Percentiles rank a stretch among this genome's conserved stretches.
These are phyloP conservation scores for Borostomias antarcticus DNA, from an alignment of 2,797 vertebrate genomes.

Conservation along the genomic window DNA sequence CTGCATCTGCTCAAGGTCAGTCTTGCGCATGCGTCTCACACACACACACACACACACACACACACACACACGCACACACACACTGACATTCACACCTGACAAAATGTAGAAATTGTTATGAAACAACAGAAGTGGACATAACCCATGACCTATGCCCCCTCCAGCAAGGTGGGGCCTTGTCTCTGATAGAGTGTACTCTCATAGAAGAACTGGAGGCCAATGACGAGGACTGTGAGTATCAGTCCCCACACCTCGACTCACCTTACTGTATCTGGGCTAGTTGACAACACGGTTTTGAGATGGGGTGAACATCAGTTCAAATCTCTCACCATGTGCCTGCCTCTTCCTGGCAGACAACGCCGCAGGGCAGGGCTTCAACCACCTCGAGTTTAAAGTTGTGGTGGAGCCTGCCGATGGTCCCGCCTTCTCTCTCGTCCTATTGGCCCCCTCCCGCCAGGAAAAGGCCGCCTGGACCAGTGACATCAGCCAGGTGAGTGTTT, in stretches of 20 bases:
- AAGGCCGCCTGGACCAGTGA: constrained; percentile 97
- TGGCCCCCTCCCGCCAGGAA: constrained; percentile 93
- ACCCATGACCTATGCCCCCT: constrained; percentile 37
- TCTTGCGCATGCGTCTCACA: not conserved
- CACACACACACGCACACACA: not conserved
- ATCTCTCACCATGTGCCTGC: not conserved
- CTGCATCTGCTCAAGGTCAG: constrained; percentile 93
- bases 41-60: not conserved
- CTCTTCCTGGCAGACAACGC: constrained; percentile 74
- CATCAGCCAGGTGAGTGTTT: constrained; percentile 88
- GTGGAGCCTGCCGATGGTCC: constrained; percentile 86
- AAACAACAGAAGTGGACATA: not conserved
- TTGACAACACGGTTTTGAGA: no score
- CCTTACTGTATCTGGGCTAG: no score
- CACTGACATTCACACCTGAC: not conserved
- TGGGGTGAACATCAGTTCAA: not conserved
- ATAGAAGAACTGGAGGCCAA: constrained; percentile 87
- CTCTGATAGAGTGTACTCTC: constrained; percentile 91
- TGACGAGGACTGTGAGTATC: constrained; percentile 91
- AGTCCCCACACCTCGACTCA: not conserved
- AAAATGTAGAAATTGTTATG: not conserved
- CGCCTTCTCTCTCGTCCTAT: constrained; percentile 86
- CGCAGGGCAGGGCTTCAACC: constrained; percentile 88
- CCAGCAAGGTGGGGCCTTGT: constrained; percentile 92
- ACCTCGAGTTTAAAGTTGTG: constrained; percentile 92